phyloP scores from a whole-genome alignment of 1,140 invertebrate species.

The Papilio machaon region DNA sequence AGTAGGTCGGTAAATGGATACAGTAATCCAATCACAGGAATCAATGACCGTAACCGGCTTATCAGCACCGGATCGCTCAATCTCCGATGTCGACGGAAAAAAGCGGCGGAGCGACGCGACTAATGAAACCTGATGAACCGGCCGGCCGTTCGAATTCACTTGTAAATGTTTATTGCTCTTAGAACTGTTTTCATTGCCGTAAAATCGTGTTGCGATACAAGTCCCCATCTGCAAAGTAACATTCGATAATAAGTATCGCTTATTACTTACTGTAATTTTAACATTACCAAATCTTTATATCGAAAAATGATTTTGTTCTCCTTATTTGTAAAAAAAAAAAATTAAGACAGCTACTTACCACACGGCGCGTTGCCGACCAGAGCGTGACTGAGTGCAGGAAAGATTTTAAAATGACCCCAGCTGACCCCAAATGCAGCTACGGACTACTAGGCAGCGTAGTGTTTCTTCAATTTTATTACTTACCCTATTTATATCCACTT shows the following conservation, averaged over 20 bases:
- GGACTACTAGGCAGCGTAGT: slow-evolving; percentile 43
- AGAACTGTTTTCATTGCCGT: background rate
- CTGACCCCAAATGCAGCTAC: slow-evolving; percentile 66
- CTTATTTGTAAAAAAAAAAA: background rate
- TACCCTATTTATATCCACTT: background rate
- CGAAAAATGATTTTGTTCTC: background rate
- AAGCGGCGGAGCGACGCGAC: slow-evolving; percentile 9
- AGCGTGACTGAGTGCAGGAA: slow-evolving; percentile 57
- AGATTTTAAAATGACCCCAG: slow-evolving; percentile 57
- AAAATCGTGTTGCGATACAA: background rate
- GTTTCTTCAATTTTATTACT: slow-evolving; percentile 45
- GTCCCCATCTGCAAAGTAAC: too few relatives aligned
- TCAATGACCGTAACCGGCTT: slow-evolving; percentile 38
- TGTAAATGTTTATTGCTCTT: background rate
- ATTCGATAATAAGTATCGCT: too few relatives aligned
- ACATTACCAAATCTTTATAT: too few relatives aligned
- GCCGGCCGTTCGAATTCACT: background rate
- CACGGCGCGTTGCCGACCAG: slow-evolving; percentile 41
- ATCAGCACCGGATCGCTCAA: slow-evolving; percentile 34
- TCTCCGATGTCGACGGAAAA: slow-evolving; percentile 33
- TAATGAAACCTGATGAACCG: slow-evolving; percentile 32
- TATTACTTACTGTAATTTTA: too few relatives aligned
- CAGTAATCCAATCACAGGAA: slow-evolving; percentile 37
- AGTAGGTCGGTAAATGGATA: slow-evolving; percentile 28
- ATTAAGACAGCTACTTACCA: slow-evolving; percentile 44